Evolutionary conservation across 2,797 vertebrate species (phyloP), one percentile per base, ranked within the genome.

Genomic region (Monodelphis domestica): DNA sequence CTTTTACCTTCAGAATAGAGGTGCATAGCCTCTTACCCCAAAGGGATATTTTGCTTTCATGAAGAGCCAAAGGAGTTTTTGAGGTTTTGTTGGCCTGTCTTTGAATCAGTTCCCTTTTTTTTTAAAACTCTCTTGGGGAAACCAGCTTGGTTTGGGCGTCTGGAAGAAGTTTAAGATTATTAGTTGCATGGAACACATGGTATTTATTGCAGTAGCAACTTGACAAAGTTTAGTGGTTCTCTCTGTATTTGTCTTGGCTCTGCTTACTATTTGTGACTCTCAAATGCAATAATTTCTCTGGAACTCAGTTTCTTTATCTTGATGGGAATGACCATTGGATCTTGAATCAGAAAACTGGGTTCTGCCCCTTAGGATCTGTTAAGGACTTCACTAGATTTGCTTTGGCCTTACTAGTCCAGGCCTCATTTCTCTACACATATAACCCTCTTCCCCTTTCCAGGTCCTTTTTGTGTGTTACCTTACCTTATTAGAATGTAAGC

Each of bases 11-110:
- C 45, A 17, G 17, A 10, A 59, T 38, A 51, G 90, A 96, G 12
- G 1, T 11, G 28, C 78, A 78, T 53, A 95, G 57, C 24, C 88
- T 84, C 38, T 94, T 63, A 87, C 93, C 57, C 59, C 29, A 90
- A 33, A 12, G 93, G 89, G 45, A 94, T 59, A 14, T 38, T 96
- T 89, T 84, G 53, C 52, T 89, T 95, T 95, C n/a, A 90, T 88
- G n/a, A 56, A 15, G 53, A 89, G 91, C 91, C 88, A 29, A 5
- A 54, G 89, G 57, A 91, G 26, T 51, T 84, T 78, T 33, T 52
- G n/a, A 70, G 89, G n/a, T 7, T 3, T 84, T 52, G 26, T 90
- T 91, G 52, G 88, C 12, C 38, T 30, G 45, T 93, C 78, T 91
- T 45, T 88, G 1, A 7, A 50, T 45, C 54, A 28, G 14, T 70